Evolutionary conservation across 2,113 vertebrate genomes (phyloP).

Genomic region (Colius striatus): DNA sequence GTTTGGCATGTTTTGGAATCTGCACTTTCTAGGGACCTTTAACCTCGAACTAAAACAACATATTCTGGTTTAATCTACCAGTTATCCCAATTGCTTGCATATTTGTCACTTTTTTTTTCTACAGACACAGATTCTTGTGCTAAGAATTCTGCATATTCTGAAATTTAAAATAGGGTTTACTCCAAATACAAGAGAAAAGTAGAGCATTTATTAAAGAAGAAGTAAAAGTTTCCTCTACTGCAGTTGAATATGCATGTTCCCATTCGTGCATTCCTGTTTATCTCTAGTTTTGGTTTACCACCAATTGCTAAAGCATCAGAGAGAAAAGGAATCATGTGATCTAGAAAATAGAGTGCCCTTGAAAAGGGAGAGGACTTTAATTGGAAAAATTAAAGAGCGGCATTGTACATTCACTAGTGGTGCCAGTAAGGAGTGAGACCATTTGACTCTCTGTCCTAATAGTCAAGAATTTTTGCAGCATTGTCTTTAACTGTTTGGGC

Average conservation of each 20-base stretch:
- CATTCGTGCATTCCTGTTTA: not conserved
- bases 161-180: not conserved
- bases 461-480: not conserved
- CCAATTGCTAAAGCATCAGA: not conserved
- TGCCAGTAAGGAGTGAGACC: not conserved
- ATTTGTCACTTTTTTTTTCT: not conserved
- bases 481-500: not conserved
- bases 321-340: not conserved
- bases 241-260: not conserved
- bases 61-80: slow-evolving; percentile 2
- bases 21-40: not conserved
- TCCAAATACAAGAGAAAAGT: not conserved
- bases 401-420: not conserved
- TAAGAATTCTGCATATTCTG: not conserved
- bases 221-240: not conserved
- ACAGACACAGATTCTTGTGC: not conserved
- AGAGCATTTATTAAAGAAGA: not conserved
- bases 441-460: not conserved
- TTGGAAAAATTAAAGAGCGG: not conserved
- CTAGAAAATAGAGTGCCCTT: not conserved
- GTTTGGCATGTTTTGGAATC: fast-evolving
- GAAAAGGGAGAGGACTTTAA: not conserved
- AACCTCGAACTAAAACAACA: not conserved
- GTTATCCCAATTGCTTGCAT: not conserved
- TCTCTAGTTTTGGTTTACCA: not conserved